phyloP scores from a whole-genome alignment of 2,888 invertebrate species.

The Amphipoea oculea region DNA sequence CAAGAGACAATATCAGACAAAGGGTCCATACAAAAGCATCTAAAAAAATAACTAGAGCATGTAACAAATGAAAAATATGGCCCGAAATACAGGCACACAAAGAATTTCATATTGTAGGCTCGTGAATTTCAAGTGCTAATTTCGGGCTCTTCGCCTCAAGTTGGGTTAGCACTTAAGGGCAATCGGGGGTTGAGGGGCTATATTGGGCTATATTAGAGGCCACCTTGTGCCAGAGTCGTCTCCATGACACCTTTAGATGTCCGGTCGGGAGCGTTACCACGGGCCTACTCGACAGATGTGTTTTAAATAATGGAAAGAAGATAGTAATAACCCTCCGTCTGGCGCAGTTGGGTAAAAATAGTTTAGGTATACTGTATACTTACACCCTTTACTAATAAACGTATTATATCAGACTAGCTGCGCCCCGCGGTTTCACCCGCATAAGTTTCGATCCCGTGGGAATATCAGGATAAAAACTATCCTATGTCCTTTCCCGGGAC shows the following conservation, averaged over 20 bases:
- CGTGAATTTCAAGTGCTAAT: constrained; percentile 82
- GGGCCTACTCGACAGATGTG: constrained; percentile 23
- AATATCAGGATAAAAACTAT: no score
- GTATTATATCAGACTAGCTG: no score
- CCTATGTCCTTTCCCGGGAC: no score
- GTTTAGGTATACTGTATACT: no score
- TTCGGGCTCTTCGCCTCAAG: constrained; percentile 74
- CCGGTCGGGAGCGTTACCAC: constrained; percentile 74
- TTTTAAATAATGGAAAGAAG: background rate
- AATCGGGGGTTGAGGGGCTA: constrained; percentile 77
- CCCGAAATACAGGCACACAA: constrained; percentile 47
- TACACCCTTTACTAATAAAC: no score
- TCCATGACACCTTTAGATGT: constrained; percentile 87
- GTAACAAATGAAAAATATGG: constrained; percentile 45
- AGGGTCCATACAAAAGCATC: constrained; percentile 20
- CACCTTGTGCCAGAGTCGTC: constrained; percentile 78
- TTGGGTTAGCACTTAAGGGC: constrained; percentile 82
- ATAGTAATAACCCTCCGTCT: no score
- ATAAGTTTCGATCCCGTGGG: no score
- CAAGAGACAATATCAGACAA: constrained; percentile 47
- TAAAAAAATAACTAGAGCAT: constrained; percentile 58
- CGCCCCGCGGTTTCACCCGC: no score
- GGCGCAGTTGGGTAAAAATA: no score
- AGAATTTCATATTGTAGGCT: constrained; percentile 67
- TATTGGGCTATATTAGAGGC: constrained; percentile 69